A percentile compares a stretch with the other conserved stretches of the same genome.
Conservation (phyloP, 2,797 vertebrate genomes). For the Trichosurus vulpecula region DNA sequence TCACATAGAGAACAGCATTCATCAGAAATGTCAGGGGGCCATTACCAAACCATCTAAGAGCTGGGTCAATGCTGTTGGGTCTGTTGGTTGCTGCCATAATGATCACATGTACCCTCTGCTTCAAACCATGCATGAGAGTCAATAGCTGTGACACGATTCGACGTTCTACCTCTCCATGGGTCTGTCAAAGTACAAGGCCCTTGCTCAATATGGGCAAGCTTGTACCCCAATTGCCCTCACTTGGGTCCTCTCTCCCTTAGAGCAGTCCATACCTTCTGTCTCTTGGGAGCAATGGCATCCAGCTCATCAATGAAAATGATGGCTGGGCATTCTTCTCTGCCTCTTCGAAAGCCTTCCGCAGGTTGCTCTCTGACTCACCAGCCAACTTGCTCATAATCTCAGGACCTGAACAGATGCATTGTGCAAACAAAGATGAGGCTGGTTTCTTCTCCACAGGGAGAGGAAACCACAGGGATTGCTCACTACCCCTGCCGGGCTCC, state of each 20-base stretch:
- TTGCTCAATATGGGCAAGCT: conserved; percentile 62
- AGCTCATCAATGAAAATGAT: conserved; percentile 99
- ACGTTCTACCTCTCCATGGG: conserved; percentile 97
- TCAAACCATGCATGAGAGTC: conserved; percentile 98
- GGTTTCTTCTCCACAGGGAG: no score
- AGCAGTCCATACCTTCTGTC: conserved; percentile 94
- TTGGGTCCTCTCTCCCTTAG: not conserved
- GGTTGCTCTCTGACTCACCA: conserved; percentile 98
- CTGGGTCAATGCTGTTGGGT: conserved; percentile 99
- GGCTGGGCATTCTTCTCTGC: conserved; percentile 99
- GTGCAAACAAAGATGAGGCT: no score
- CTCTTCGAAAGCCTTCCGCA: conserved; percentile 99
- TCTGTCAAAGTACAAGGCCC: conserved; percentile 83
- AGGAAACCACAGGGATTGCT: no score
- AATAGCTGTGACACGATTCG: conserved; percentile 98
- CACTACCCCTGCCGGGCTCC: no score
- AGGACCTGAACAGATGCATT: no score
- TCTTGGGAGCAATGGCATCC: conserved; percentile 98
- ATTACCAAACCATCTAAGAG: conserved; percentile 96
- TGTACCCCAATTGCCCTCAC: conserved; percentile 42
- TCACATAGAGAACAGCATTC: not conserved
- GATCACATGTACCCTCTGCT: conserved; percentile 98
- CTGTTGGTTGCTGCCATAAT: conserved; percentile 99
- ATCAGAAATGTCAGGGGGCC: not conserved
- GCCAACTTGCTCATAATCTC: conserved; percentile 99